Conservation (phyloP, 2,113 vertebrate species). For the Copsychus sechellarum region DNA sequence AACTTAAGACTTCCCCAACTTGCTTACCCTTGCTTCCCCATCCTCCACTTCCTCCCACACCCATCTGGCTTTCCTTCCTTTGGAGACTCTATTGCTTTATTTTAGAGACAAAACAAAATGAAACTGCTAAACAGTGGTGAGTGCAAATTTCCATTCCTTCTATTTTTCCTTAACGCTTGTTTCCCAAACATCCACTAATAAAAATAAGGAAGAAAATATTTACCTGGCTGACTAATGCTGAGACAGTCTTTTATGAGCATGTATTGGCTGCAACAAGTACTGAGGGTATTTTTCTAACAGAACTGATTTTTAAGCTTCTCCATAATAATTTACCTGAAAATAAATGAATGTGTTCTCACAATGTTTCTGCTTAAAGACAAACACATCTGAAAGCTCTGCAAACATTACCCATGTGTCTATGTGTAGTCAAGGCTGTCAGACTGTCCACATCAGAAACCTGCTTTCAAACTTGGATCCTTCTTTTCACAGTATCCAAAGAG, state of each 20-base stretch:
- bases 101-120: slow-evolving; percentile 23
- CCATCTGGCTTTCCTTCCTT: slow-evolving; percentile 42
- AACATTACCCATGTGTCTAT: rapidly evolving
- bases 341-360: not conserved
- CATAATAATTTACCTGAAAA: not conserved
- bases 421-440: not conserved
- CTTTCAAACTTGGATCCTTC: not conserved
- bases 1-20: slow-evolving; percentile 26
- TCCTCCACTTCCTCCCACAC: slow-evolving; percentile 58
- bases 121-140: not conserved
- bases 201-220: not conserved
- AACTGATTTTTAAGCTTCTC: not conserved
- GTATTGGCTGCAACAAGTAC: not conserved
- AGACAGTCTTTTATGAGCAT: not conserved
- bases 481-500: not conserved
- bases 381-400: not conserved
- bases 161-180: not conserved
- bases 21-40: not conserved
- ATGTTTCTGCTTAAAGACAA: not conserved
- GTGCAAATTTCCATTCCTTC: not conserved
- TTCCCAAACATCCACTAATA: not conserved
- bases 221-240: not conserved
- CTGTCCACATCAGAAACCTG: not conserved
- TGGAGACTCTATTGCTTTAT: not conserved
- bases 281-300: not conserved